These are phyloP conservation scores for Drosophila sp. DNA, from an alignment of 1,140 invertebrate genomes.

Conservation along the genomic window DNA sequence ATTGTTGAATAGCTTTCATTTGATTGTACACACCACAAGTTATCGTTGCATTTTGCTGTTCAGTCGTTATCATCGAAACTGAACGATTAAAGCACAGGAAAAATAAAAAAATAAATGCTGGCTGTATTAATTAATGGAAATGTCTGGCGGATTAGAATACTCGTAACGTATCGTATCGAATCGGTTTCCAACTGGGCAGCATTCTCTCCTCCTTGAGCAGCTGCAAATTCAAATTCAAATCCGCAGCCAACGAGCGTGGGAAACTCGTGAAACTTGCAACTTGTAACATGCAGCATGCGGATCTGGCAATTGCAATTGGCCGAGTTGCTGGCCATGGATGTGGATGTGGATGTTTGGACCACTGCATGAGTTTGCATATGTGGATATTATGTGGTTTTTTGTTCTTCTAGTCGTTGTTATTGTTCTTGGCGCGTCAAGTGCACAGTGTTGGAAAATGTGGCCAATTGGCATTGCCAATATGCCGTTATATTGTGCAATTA, in stretches of 20 bases:
- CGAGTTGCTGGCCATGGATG: conserved; percentile 10
- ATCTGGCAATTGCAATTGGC: conserved; percentile 33
- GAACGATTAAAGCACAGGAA: neutral
- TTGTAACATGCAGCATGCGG: neutral
- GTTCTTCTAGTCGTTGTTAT: conserved; percentile 1
- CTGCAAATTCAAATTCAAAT: conserved; percentile 12
- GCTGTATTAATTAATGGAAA: conserved; percentile 35
- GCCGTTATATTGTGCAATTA: conserved; percentile 39
- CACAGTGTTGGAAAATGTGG: conserved; percentile 24
- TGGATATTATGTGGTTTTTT: conserved; percentile 5
- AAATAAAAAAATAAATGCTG: neutral
- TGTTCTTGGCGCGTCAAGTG: conserved; percentile 27
- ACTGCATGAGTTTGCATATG: conserved; percentile 45
- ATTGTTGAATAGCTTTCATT: neutral
- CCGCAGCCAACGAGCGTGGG: conserved; percentile 37
- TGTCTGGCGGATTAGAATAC: conserved; percentile 40
- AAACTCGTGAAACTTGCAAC: conserved; percentile 18
- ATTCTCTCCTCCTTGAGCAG: conserved; percentile 31
- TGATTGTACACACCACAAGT: neutral
- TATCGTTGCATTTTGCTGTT: neutral
- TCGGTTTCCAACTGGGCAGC: conserved; percentile 19
- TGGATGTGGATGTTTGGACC: neutral
- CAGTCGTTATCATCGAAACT: neutral
- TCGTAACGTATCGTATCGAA: neutral
- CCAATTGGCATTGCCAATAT: conserved; percentile 24